Evolutionary conservation across 2,113 vertebrate species (phyloP), one percentile per base, ranked within the genome.

Genomic region (Cottus gobio): DNA sequence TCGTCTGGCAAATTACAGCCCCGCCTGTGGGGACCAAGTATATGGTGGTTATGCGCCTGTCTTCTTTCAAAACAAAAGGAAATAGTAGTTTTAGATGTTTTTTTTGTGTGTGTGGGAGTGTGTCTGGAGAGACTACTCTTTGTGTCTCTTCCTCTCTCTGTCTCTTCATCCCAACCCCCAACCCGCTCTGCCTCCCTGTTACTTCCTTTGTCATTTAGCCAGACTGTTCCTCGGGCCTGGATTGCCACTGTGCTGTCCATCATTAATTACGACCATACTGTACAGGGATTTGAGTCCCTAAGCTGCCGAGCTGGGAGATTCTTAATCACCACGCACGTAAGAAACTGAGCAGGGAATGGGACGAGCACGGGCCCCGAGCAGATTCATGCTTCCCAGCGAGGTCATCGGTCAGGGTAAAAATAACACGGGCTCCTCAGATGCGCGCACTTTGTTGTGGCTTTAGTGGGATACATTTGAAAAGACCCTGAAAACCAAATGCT

Each of bases 181-280:
- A 9, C 69, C 68, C 1, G 10, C 44, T 71, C 34, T 10, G 37
- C 72, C 75, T 68, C 87, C 79, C 65, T 84, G 86, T 86, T 80
- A 86, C 85, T 93, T 94, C 89, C 87, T 91, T 77, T 83, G 81
- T 88, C 81, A 71, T 89, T 82, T 71, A 68, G 64, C 62, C 52
- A 66, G 85, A 31, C 71, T n/a, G 46, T 56, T 89, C 46, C 77
- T 36, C 56, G 2, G 70, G 30, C 39, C 37, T 57, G 24, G 63
- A 83, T 84, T 69, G 77, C 77, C 87, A 69, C 83, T 26, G 84
- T 71, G 70, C 73, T 82, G 82, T 88, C 81, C 80, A 77, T 91
- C 83, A 93, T 91, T 92, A 92, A 93, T 91, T 89, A 85, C 46
- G 75, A 84, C 79, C 89, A 75, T 83, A 85, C 86, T 90, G 92